Evolutionary conservation across 2,888 invertebrate genomes (phyloP).

Genomic region (Corbicula japonica): DNA sequence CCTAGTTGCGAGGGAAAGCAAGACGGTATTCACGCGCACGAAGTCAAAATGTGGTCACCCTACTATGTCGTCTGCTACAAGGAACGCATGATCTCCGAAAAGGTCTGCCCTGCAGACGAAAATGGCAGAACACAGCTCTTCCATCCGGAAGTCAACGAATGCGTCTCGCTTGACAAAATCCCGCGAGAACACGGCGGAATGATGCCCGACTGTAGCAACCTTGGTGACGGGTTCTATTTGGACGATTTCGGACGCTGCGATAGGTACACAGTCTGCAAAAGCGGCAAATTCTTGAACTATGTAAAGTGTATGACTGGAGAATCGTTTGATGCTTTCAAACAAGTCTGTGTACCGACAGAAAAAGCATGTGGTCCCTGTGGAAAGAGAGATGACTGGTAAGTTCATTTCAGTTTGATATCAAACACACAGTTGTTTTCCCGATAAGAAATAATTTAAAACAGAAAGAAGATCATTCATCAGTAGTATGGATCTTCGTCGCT

Average conservation of each 20-base stretch:
- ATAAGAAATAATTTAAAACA: not conserved
- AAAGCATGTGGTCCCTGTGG: conserved; percentile 63
- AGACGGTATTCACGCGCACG: conserved; percentile 61
- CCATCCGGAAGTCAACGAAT: conserved; percentile 69
- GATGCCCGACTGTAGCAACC: conserved; percentile 63
- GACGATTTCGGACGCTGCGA: conserved; percentile 74
- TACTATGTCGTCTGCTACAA: conserved; percentile 62
- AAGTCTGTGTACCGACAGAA: conserved; percentile 41
- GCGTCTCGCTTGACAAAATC: conserved; percentile 56
- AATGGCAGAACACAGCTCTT: conserved; percentile 59
- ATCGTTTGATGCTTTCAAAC: conserved; percentile 45
- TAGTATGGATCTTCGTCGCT: not conserved
- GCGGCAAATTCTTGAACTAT: conserved; percentile 48
- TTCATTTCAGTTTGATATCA: not conserved
- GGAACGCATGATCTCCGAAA: conserved; percentile 51
- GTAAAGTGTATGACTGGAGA: conserved; percentile 53
- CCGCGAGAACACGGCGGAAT: conserved; percentile 72
- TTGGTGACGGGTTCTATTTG: conserved; percentile 67
- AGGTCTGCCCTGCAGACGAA: conserved; percentile 51
- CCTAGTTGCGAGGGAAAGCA: conserved; percentile 66
- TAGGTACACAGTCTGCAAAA: conserved; percentile 70
- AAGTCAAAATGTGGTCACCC: conserved; percentile 55
- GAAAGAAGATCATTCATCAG: not conserved
- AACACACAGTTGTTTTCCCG: not conserved
- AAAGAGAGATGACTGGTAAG: conserved; percentile 49